Percentiles rank a stretch among this genome's conserved stretches.
These are phyloP conservation scores for Aselliscus stoliczkanus DNA, from an alignment of 2,797 vertebrate species.

Conservation along the genomic window DNA sequence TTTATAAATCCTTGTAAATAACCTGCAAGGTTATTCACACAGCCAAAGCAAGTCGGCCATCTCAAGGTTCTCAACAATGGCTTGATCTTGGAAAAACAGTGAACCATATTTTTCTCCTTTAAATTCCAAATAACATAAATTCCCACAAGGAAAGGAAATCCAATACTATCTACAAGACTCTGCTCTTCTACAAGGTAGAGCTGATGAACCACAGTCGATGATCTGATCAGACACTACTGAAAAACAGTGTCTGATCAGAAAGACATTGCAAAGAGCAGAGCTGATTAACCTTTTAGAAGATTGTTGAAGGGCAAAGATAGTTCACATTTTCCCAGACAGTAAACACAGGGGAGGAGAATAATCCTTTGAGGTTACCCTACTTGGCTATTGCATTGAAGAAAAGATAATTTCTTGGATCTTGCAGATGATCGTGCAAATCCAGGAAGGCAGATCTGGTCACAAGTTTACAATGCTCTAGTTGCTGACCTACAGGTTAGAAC, in stretches of 20 bases:
- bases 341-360: background rate
- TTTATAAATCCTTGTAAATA: slow-evolving; percentile 47
- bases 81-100: slow-evolving; percentile 56
- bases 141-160: slow-evolving; percentile 34
- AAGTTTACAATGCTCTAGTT: background rate
- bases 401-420: background rate
- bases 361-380: background rate
- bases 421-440: background rate
- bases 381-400: background rate
- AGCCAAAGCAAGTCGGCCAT: slow-evolving; percentile 25
- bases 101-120: slow-evolving; percentile 48
- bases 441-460: background rate
- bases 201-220: slow-evolving; percentile 12
- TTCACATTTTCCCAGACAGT: background rate
- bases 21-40: background rate
- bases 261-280: background rate
- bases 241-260: background rate
- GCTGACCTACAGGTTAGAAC: slow-evolving; percentile 16
- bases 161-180: background rate
- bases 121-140: slow-evolving; percentile 54
- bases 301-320: background rate
- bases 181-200: background rate
- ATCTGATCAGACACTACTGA: background rate
- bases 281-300: background rate
- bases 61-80: slow-evolving; percentile 32